phyloP scores from a whole-genome alignment of 2,888 invertebrate genomes.

The Oscheius sp. region DNA sequence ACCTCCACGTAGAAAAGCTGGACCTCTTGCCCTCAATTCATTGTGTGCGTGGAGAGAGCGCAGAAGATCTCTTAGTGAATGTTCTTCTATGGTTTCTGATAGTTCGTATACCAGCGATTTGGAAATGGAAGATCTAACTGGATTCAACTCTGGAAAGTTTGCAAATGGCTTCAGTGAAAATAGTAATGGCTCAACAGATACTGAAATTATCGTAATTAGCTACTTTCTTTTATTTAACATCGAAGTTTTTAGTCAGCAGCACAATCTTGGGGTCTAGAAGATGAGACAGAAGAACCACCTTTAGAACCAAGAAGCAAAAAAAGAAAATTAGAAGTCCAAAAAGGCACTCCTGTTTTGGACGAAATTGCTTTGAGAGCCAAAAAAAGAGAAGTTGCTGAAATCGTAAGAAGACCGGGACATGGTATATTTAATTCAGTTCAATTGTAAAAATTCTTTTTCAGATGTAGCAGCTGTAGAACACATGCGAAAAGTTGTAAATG shows the following conservation, averaged over 20 bases:
- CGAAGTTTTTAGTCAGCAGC: background rate
- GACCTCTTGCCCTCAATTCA: slow-evolving; percentile 15
- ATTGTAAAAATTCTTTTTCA: slow-evolving; percentile 7
- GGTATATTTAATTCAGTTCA: background rate
- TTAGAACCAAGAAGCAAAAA: slow-evolving; percentile 3
- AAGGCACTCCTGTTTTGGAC: background rate
- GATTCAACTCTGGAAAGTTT: background rate
- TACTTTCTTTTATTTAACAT: background rate
- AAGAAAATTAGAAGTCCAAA: background rate
- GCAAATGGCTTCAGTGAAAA: slow-evolving; percentile 2
- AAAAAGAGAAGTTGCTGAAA: background rate
- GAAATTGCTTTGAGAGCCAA: background rate
- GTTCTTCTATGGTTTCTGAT: slow-evolving; percentile 36
- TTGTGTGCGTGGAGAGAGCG: slow-evolving; percentile 33
- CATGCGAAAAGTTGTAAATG: background rate
- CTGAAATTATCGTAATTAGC: background rate
- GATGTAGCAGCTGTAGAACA: background rate
- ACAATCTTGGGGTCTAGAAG: slow-evolving; percentile 20
- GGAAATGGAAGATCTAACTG: slow-evolving; percentile 13
- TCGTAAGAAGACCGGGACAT: background rate
- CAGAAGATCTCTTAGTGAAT: slow-evolving; percentile 21
- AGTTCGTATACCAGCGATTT: slow-evolving; percentile 32
- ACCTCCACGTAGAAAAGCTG: slow-evolving; percentile 28
- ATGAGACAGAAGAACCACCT: slow-evolving; percentile 12
- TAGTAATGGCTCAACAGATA: background rate